Evolutionary conservation across 2,797 vertebrate genomes (phyloP), one percentile per base, ranked within the genome.

Genomic region (Brachymystax lenok): DNA sequence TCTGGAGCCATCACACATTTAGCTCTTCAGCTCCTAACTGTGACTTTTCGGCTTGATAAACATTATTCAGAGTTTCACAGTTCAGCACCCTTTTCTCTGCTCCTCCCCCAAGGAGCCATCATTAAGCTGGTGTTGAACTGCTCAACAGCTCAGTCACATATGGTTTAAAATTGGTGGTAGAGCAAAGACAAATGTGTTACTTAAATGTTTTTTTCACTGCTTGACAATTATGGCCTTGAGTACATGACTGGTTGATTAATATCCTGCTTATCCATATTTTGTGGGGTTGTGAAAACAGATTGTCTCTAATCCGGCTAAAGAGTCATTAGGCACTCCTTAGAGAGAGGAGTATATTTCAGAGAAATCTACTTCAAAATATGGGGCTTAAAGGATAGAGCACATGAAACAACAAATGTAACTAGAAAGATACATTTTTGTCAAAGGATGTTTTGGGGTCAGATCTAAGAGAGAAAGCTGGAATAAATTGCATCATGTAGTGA

Each of bases 401-500:
- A 77, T 51, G 19, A 72, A 76, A 67, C 83, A 77, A 28, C 54
- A 33, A 50, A 83, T 74, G 27, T 73, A 59, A 79, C 63, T 59
- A 66, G 46, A 71, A 63, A 35, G 69, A 66, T 69, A 63, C 33
- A 17, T 63, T 71, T 33, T 73, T 69, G 64, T 77, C 21, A 61
- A 68, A 54, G 14, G 12, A 69, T 30, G 64, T 71, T 73, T 76
- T 70, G 78, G 78, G 77, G 71, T 78, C 75, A 72, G 17, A 66
- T 21, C 27, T 78, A 67, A 66, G 35, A 81, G 88, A 84, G 78
- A 85, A 83, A 80, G 79, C 71, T 77, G 74, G 86, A 63, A 63
- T 63, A 63, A 63, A 12, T 12, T 4, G 75, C 84, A 80, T 83
- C 52, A 80, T 81, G 73, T 76, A 80, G 88, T 89, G 89, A 88